Conservation (phyloP, 2,888 invertebrate genomes). For the Villa cingulata region DNA sequence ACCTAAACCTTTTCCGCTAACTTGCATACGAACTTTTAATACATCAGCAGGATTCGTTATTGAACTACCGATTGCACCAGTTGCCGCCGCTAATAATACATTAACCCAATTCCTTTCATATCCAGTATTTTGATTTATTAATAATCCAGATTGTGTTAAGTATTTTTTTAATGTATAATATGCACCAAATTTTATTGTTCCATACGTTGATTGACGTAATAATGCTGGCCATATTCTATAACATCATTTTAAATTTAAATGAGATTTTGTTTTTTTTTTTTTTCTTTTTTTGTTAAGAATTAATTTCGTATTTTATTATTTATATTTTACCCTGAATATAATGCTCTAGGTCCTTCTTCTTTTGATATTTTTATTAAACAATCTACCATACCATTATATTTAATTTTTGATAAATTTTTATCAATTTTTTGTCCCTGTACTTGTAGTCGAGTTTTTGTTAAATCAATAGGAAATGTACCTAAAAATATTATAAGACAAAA, state of each 20-base stretch:
- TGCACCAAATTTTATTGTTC: conserved; percentile 91
- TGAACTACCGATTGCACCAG: conserved; percentile 76
- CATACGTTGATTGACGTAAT: conserved; percentile 85
- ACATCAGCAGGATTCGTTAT: conserved; percentile 95
- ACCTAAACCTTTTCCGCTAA: conserved; percentile 43
- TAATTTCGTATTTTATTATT: no score
- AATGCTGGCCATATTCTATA: conserved; percentile 83
- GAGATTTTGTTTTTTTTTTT: no score
- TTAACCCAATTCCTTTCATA: conserved; percentile 49
- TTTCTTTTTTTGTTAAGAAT: no score
- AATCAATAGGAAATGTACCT: conserved; percentile 96
- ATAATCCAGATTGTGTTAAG: conserved; percentile 41
- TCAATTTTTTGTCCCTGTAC: conserved; percentile 84
- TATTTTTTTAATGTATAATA: conserved; percentile 78
- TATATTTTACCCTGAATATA: conserved; percentile 78
- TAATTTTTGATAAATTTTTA: conserved; percentile 54
- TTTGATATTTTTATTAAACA: conserved; percentile 72
- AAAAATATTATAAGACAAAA: no score
- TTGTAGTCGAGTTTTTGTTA: conserved; percentile 86
- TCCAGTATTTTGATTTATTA: conserved; percentile 33
- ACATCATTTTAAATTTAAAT: no score
- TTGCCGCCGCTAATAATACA: conserved; percentile 59
- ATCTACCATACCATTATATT: conserved; percentile 85
- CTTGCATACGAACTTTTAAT: conserved; percentile 88
- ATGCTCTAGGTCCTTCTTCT: conserved; percentile 72